Evolutionary conservation across 2,113 vertebrate genomes (phyloP).

Genomic region (Gambusia holbrooki): DNA sequence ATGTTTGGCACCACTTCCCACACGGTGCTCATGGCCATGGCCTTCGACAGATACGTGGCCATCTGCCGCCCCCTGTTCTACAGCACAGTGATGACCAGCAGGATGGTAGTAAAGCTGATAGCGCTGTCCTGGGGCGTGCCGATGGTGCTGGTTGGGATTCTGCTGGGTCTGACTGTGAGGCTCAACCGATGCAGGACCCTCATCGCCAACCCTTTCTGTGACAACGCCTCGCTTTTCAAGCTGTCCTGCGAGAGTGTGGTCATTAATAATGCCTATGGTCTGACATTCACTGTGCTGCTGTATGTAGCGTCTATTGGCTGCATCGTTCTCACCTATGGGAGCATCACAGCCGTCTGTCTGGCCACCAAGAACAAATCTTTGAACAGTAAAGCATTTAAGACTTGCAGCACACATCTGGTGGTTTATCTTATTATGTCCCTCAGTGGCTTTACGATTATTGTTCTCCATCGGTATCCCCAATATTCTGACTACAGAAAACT

Average conservation of each 20-base stretch:
- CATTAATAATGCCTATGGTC: slow-evolving; percentile 59
- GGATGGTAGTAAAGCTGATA: slow-evolving; percentile 48
- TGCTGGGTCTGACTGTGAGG: slow-evolving; percentile 28
- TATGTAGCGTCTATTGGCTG: neutral
- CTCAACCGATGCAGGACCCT: slow-evolving; percentile 20
- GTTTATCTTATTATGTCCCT: slow-evolving; percentile 8
- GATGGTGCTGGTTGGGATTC: neutral
- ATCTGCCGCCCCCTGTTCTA: slow-evolving; percentile 11
- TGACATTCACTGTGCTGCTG: slow-evolving; percentile 18
- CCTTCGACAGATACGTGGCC: slow-evolving; percentile 19
- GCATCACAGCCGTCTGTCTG: slow-evolving; percentile 38
- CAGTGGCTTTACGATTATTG: slow-evolving; percentile 6
- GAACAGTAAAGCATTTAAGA: slow-evolving; percentile 68
- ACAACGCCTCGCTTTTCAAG: slow-evolving; percentile 34
- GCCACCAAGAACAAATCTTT: slow-evolving; percentile 52
- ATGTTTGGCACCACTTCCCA: neutral
- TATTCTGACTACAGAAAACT: slow-evolving; percentile 41
- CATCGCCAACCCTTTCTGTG: slow-evolving; percentile 35
- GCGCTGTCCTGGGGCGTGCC: neutral
- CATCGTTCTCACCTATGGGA: slow-evolving; percentile 10
- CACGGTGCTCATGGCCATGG: slow-evolving; percentile 14
- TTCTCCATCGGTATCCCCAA: slow-evolving; percentile 48
- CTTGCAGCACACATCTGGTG: slow-evolving; percentile 60
- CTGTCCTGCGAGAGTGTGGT: slow-evolving; percentile 26
- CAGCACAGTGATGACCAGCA: neutral